A percentile compares a stretch with the other conserved stretches of the same genome.
phyloP scores from a whole-genome alignment of 2,113 vertebrate genomes.

The Cranoglanis bouderius region DNA sequence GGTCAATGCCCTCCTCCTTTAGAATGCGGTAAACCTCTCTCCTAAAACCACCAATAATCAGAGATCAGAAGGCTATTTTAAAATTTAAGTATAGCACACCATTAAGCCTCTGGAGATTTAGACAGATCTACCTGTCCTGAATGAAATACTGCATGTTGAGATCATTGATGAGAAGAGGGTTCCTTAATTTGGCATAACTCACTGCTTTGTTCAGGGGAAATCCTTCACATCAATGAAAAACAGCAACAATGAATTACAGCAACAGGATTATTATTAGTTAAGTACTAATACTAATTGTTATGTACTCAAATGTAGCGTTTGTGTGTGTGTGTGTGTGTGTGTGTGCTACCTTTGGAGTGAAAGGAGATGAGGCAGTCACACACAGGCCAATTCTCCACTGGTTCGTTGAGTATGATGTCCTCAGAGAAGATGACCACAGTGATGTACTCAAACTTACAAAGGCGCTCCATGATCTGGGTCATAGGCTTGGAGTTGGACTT shows the following conservation, averaged over 20 bases:
- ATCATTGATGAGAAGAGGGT: slow-evolving; percentile 93
- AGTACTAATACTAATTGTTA: neutral
- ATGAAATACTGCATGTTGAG: slow-evolving; percentile 98
- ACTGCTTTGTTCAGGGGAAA: slow-evolving; percentile 97
- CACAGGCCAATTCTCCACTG: slow-evolving; percentile 93
- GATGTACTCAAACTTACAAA: slow-evolving; percentile 97
- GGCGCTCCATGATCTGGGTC: slow-evolving; percentile 95
- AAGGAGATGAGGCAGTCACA: slow-evolving; percentile 98
- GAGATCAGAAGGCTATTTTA: neutral
- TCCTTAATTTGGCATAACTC: slow-evolving; percentile 90
- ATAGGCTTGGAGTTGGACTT: slow-evolving; percentile 98
- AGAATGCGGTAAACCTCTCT: slow-evolving; percentile 97
- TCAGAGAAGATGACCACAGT: slow-evolving; percentile 93
- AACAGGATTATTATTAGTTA: neutral
- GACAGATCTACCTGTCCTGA: slow-evolving; percentile 84
- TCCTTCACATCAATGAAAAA: slow-evolving; percentile 69
- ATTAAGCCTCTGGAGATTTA: neutral
- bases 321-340: neutral
- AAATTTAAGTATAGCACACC: neutral
- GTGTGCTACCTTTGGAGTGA: slow-evolving; percentile 91
- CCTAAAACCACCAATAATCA: slow-evolving; percentile 66
- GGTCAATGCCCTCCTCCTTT: slow-evolving; percentile 91
- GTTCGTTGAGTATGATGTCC: slow-evolving; percentile 91
- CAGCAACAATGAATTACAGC: neutral
- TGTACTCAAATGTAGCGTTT: neutral